These are phyloP conservation scores for Chaetodon trifasciatus DNA, from an alignment of 2,797 vertebrate species.

Conservation along the genomic window DNA sequence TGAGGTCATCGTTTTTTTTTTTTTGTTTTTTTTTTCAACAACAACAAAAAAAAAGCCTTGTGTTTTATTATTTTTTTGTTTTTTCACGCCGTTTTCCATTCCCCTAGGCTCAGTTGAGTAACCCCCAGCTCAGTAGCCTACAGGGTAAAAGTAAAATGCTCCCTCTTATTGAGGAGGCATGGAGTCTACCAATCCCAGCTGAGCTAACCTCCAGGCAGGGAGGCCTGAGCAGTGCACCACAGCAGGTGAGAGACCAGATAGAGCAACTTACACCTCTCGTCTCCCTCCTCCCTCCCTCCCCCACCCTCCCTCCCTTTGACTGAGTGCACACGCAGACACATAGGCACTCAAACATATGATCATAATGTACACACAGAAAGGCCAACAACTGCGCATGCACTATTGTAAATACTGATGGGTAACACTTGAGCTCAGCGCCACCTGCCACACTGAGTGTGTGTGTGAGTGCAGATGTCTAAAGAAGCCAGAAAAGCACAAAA, in stretches of 20 bases:
- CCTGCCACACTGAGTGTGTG: not conserved
- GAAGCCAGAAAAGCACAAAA: constrained; percentile 12
- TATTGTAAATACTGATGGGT: constrained; percentile 53
- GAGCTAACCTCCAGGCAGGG: constrained; percentile 99
- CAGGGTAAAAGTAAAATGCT: constrained; percentile 99
- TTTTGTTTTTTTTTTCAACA: constrained; percentile 10
- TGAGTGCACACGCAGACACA: constrained; percentile 56
- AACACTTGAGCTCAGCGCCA: constrained; percentile 69
- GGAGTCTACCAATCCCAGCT: constrained; percentile 99
- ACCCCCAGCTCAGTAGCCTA: constrained; percentile 99
- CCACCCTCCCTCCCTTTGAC: constrained; percentile 81
- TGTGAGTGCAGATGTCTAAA: constrained; percentile 36
- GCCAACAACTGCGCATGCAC: constrained; percentile 58
- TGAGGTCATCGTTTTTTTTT: constrained; percentile 76
- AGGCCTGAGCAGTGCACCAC: constrained; percentile 98
- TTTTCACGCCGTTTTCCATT: constrained; percentile 86
- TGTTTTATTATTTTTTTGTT: constrained; percentile 69
- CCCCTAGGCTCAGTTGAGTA: constrained; percentile 99
- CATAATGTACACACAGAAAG: constrained; percentile 43
- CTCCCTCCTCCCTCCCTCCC: constrained; percentile 65
- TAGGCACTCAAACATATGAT: constrained; percentile 42
- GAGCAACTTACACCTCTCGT: constrained; percentile 81
- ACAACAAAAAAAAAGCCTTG: constrained; percentile 56
- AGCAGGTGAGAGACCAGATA: constrained; percentile 96
- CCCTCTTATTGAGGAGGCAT: constrained; percentile 99